Conservation (phyloP, 1,140 invertebrate genomes). For the Pteromalus puparum region DNA sequence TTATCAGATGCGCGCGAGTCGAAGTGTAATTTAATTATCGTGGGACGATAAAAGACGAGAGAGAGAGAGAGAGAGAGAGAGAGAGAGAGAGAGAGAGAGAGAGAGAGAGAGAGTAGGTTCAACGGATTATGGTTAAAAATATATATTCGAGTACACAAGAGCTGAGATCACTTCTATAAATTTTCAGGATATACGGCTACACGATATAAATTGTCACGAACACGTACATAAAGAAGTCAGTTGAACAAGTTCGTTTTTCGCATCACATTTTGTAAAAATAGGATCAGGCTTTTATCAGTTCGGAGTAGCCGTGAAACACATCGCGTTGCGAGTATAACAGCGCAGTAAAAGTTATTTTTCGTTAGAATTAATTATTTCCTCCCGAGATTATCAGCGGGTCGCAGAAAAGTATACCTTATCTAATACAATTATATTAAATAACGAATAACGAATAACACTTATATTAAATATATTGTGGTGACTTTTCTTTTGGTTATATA, state of each 20-base stretch:
- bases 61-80: too few relatives aligned
- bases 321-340: neutral
- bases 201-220: neutral
- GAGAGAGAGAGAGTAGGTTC: neutral
- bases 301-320: neutral
- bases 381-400: too few relatives aligned
- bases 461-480: too few relatives aligned
- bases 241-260: neutral
- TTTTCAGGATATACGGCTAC: neutral
- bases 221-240: neutral
- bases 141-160: neutral
- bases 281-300: neutral
- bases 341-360: neutral
- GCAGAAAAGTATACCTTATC: too few relatives aligned
- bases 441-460: too few relatives aligned
- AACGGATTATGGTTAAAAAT: neutral
- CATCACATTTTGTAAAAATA: neutral
- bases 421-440: too few relatives aligned
- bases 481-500: too few relatives aligned
- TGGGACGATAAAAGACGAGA: slow-evolving; percentile 1
- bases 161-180: neutral
- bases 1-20: neutral
- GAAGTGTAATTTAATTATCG: neutral
- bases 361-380: too few relatives aligned
- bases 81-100: too few relatives aligned